phyloP scores from a whole-genome alignment of 2,797 vertebrate genomes.

The Salmo trutta region DNA sequence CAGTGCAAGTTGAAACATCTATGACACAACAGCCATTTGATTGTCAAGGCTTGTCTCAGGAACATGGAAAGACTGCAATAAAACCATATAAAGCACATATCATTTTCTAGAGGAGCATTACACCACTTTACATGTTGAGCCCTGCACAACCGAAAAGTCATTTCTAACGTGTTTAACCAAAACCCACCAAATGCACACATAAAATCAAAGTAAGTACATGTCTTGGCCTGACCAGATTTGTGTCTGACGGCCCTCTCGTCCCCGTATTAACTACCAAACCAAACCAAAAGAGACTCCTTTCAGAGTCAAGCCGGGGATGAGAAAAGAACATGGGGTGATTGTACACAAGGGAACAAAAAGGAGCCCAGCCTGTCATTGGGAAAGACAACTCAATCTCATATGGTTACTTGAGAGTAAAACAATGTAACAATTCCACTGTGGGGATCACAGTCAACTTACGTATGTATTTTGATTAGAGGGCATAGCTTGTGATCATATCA shows the following conservation, averaged over 20 bases:
- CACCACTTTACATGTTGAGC: background rate
- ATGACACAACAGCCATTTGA: constrained; percentile 3
- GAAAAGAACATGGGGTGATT: background rate
- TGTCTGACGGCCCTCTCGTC: background rate
- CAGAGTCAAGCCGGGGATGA: background rate
- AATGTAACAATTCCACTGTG: background rate
- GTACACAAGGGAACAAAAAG: constrained; percentile 11
- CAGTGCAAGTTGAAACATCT: constrained; percentile 7
- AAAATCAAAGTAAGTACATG: background rate
- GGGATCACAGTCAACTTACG: constrained; percentile 6
- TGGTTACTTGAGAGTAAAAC: constrained; percentile 2
- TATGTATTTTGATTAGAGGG: background rate
- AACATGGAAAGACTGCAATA: background rate
- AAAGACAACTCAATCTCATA: constrained; percentile 44
- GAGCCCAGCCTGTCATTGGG: constrained; percentile 35
- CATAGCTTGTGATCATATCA: background rate
- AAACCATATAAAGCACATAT: background rate
- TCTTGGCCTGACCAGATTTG: background rate
- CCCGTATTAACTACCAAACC: background rate
- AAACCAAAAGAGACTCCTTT: background rate
- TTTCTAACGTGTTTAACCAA: background rate
- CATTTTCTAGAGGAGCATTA: background rate
- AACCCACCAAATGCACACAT: background rate
- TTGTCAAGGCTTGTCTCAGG: constrained; percentile 8
- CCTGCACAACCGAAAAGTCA: background rate